phyloP scores from a whole-genome alignment of 2,888 invertebrate genomes.

The Drosophila sordidapex region DNA sequence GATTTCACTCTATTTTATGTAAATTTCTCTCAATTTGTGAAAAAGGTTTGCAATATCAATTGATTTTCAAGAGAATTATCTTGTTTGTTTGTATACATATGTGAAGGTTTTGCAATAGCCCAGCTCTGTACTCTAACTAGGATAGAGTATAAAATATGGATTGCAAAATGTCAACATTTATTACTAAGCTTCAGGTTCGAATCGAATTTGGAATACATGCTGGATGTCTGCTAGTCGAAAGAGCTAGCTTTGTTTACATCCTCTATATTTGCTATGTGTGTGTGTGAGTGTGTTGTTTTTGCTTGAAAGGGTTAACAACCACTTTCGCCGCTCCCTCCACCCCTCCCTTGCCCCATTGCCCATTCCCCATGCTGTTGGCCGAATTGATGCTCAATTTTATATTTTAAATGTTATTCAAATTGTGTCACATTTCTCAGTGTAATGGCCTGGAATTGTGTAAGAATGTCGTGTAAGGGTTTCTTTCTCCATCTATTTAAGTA shows the following conservation, averaged over 20 bases:
- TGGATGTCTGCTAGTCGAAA: conserved; percentile 9
- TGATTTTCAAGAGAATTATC: not conserved
- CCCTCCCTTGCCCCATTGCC: not conserved
- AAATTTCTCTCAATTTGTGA: no score
- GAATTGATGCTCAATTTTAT: conserved; percentile 79
- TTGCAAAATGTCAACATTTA: not conserved
- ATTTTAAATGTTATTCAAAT: conserved; percentile 80
- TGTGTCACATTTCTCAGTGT: conserved; percentile 80
- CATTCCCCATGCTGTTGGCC: conserved; percentile 16
- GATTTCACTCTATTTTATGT: not conserved
- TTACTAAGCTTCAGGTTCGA: not conserved
- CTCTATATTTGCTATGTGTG: not conserved
- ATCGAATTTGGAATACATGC: not conserved
- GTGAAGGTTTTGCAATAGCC: not conserved
- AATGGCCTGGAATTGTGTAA: conserved; percentile 75
- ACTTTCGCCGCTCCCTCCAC: conserved; percentile 22
- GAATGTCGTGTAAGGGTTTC: conserved; percentile 46
- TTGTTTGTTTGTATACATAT: not conserved
- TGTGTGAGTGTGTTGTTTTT: not conserved
- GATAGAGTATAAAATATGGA: not conserved
- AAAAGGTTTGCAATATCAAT: no score
- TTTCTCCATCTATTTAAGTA: conserved; percentile 5
- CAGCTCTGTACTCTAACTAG: not conserved
- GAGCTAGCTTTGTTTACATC: not conserved
- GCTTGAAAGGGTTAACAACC: conserved; percentile 50